Evolutionary conservation across 2,888 invertebrate species (phyloP).

Genomic region (Limenitis arthemis): DNA sequence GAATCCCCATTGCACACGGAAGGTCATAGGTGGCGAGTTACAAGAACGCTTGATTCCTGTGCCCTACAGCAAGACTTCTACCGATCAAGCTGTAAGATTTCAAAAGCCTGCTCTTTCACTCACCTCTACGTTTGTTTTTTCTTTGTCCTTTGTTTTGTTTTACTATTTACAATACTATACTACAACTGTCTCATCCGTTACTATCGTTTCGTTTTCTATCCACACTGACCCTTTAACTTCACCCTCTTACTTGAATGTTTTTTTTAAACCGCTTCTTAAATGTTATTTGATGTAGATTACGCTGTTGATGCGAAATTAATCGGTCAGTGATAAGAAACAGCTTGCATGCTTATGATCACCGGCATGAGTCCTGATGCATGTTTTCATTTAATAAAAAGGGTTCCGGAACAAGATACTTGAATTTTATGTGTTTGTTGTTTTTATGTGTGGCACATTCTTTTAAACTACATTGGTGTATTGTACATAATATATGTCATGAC

Average conservation of each 20-base stretch:
- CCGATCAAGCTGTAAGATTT: slow-evolving; percentile 99
- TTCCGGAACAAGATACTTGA: slow-evolving; percentile 9
- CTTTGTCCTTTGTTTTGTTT: slow-evolving; percentile 51
- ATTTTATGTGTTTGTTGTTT: slow-evolving; percentile 11
- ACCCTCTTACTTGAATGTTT: slow-evolving; percentile 14
- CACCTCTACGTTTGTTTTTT: slow-evolving; percentile 50
- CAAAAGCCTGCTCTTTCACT: slow-evolving; percentile 52
- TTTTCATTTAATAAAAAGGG: slow-evolving; percentile 25
- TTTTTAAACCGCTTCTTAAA: not conserved
- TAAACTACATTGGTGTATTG: no score
- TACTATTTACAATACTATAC: slow-evolving; percentile 59
- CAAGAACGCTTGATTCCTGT: slow-evolving; percentile 99
- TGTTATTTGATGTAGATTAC: slow-evolving; percentile 5
- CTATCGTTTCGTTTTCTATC: slow-evolving; percentile 36
- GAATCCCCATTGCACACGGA: slow-evolving; percentile 91
- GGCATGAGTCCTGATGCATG: slow-evolving; percentile 51
- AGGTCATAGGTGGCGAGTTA: slow-evolving; percentile 99
- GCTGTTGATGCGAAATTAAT: slow-evolving; percentile 32
- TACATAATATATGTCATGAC: no score
- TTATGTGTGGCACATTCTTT: slow-evolving; percentile 6
- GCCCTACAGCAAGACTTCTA: slow-evolving; percentile 99
- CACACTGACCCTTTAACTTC: slow-evolving; percentile 49
- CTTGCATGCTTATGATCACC: slow-evolving; percentile 43
- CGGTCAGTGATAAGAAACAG: slow-evolving; percentile 36
- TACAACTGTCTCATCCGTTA: slow-evolving; percentile 42